A percentile compares a stretch with the other conserved stretches of the same genome.
Conservation (phyloP, 2,113 vertebrate genomes). For the Vulpes lagopus region DNA sequence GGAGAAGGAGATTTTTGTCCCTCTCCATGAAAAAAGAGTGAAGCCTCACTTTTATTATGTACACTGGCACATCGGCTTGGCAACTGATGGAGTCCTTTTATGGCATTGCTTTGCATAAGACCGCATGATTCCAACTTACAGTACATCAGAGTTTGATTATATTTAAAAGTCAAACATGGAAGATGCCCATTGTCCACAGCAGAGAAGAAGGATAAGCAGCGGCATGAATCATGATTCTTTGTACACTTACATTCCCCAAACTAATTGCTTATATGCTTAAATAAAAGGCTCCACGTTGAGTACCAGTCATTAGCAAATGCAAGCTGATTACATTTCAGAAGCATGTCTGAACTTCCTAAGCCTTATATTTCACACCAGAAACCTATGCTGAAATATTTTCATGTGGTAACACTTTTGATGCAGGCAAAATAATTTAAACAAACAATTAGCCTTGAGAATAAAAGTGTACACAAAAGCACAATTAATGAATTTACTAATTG, state of each 20-base stretch:
- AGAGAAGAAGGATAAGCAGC: neutral
- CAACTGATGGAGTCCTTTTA: neutral
- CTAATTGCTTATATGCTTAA: slow-evolving; percentile 59
- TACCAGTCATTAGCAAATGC: slow-evolving; percentile 55
- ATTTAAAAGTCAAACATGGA: slow-evolving; percentile 53
- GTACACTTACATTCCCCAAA: neutral
- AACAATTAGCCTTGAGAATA: slow-evolving; percentile 82
- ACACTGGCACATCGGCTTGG: neutral
- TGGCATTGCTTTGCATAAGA: slow-evolving; percentile 28
- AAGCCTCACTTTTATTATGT: slow-evolving; percentile 13
- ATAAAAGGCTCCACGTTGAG: slow-evolving; percentile 41
- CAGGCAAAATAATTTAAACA: slow-evolving; percentile 83
- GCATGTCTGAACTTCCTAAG: slow-evolving; percentile 55
- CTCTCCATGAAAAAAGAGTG: neutral
- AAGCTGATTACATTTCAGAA: slow-evolving; percentile 60
- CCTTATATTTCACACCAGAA: slow-evolving; percentile 70
- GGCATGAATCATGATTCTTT: neutral
- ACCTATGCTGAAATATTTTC: slow-evolving; percentile 70
- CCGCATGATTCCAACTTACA: neutral
- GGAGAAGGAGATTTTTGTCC: neutral
- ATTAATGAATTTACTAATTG: slow-evolving; percentile 85
- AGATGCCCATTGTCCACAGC: neutral
- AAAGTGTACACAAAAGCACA: slow-evolving; percentile 83
- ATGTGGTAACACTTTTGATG: slow-evolving; percentile 61
- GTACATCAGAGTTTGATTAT: neutral